Evolutionary conservation across 2,113 vertebrate genomes (phyloP).

Genomic region (Clarias batrachus): DNA sequence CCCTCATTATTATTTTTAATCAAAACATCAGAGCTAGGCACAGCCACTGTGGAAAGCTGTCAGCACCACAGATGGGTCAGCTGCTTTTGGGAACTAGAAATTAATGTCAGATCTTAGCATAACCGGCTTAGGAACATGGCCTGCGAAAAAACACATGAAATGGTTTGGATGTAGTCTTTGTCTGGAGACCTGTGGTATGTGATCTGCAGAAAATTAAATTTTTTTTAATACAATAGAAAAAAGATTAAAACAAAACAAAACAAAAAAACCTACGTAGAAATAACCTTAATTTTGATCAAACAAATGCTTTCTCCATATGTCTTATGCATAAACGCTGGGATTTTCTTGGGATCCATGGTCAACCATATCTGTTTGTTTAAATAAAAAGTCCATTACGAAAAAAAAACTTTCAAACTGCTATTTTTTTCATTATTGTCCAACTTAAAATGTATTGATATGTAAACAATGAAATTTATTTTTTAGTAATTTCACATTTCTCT

Average conservation of each 20-base stretch:
- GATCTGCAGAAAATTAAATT: background rate
- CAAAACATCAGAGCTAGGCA: constrained; percentile 29
- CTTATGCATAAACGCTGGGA: background rate
- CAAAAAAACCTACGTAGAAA: constrained; percentile 20
- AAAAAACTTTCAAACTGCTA: background rate
- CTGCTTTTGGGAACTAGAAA: constrained; percentile 23
- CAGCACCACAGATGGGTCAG: constrained; percentile 26
- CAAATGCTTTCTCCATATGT: background rate
- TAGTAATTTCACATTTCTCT: too few species aligned
- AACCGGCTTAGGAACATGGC: background rate
- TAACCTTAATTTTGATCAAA: constrained; percentile 53
- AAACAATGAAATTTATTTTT: too few species aligned
- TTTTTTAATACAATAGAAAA: constrained; percentile 8
- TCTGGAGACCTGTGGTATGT: constrained; percentile 12
- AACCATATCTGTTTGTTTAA: background rate
- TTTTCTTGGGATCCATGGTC: too few species aligned
- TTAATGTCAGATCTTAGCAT: constrained; percentile 31
- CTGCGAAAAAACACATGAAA: constrained; percentile 30
- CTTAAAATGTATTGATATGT: background rate
- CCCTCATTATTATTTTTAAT: background rate
- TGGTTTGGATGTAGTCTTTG: constrained; percentile 4
- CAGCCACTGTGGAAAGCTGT: constrained; percentile 23
- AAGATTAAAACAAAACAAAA: constrained; percentile 32
- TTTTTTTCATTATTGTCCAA: background rate
- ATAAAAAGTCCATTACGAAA: background rate